A percentile compares a stretch with the other conserved stretches of the same genome.
Conservation (phyloP, 2,888 invertebrate genomes). For the Halictus quadricinctus region DNA sequence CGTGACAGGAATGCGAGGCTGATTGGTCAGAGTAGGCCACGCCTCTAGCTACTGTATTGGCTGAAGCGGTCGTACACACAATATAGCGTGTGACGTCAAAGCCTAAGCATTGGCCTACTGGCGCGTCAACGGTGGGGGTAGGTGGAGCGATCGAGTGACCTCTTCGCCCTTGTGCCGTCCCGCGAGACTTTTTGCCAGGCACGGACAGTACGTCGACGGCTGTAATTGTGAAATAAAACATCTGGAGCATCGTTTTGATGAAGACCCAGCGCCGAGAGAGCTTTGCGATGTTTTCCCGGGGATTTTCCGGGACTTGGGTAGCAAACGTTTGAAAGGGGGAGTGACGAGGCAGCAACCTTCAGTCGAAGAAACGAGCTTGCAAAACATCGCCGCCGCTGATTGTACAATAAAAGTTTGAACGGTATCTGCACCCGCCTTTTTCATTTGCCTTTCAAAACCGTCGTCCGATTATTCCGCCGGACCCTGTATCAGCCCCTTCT, state of each 20-base stretch:
- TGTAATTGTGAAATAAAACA: neutral
- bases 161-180: too few relatives aligned
- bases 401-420: slow-evolving; percentile 15
- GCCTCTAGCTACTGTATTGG: too few relatives aligned
- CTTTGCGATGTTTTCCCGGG: neutral
- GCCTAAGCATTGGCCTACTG: too few relatives aligned
- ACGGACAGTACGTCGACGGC: neutral
- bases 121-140: too few relatives aligned
- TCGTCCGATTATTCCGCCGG: neutral
- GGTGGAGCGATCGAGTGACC: too few relatives aligned
- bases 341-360: neutral
- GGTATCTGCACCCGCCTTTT: neutral
- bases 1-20: too few relatives aligned
- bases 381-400: neutral
- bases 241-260: neutral
- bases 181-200: too few relatives aligned
- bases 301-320: neutral
- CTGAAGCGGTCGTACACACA: too few relatives aligned
- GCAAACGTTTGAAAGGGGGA: neutral
- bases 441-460: slow-evolving; percentile 10
- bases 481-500: neutral
- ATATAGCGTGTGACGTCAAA: too few relatives aligned
- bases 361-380: neutral
- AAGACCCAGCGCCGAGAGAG: neutral
- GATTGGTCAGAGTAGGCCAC: too few relatives aligned